A percentile compares a stretch with the other conserved stretches of the same genome.
phyloP scores from a whole-genome alignment of 1,140 invertebrate species.

The Limonius californicus region DNA sequence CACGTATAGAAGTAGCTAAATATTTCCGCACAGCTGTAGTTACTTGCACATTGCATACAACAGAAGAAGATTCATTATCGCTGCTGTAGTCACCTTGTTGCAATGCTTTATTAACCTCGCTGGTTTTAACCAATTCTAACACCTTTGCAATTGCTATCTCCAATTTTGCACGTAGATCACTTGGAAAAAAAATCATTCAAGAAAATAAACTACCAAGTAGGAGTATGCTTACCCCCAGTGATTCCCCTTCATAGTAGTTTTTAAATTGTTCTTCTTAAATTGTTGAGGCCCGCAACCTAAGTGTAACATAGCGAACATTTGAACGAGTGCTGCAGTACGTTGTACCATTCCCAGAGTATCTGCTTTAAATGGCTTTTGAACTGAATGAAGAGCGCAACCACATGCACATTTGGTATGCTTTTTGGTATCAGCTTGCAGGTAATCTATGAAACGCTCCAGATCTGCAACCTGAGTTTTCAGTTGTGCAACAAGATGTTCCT shows the following conservation, averaged over 20 bases:
- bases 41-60: conserved; percentile 61
- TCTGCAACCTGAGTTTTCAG: conserved; percentile 96
- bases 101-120: conserved; percentile 48
- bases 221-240: conserved; percentile 75
- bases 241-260: conserved; percentile 79
- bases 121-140: conserved; percentile 58
- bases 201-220: not conserved
- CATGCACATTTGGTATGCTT: conserved; percentile 57
- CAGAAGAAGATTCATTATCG: conserved; percentile 50
- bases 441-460: conserved; percentile 94
- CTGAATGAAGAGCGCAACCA: conserved; percentile 59
- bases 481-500: conserved; percentile 91
- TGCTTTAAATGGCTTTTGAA: conserved; percentile 43
- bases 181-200: conserved; percentile 49
- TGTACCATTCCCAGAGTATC: conserved; percentile 67
- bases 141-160: conserved; percentile 86
- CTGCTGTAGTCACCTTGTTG: conserved; percentile 52
- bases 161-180: conserved; percentile 85
- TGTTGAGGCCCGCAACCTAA: conserved; percentile 75
- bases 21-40: conserved; percentile 89
- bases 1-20: conserved; percentile 80
- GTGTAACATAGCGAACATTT: conserved; percentile 90
- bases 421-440: conserved; percentile 78
- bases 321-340: conserved; percentile 80
- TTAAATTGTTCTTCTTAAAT: conserved; percentile 79